Percentiles rank a stretch among this genome's conserved stretches.
Conservation (phyloP, 2,113 vertebrate genomes). For the Arizona elegans region DNA sequence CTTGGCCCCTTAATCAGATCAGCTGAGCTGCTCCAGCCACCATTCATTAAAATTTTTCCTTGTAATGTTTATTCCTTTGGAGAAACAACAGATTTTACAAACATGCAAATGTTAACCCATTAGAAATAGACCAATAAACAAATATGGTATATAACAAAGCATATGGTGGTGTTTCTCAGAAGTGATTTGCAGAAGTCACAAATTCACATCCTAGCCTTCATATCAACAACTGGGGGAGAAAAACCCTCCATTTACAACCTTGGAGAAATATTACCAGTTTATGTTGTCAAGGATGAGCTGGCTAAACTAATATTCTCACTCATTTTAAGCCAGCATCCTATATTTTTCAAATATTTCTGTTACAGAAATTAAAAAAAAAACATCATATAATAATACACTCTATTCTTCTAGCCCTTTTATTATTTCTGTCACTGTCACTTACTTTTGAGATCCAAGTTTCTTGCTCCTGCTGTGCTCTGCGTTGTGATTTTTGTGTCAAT, state of each 20-base stretch:
- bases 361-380: background rate
- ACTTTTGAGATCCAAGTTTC: conserved; percentile 97
- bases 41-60: background rate
- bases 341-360: background rate
- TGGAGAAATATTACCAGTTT: background rate
- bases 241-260: background rate
- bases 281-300: background rate
- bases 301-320: background rate
- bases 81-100: background rate
- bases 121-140: background rate
- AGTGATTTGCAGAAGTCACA: background rate
- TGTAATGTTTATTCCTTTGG: background rate
- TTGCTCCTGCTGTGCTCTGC: conserved; percentile 91
- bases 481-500: conserved; percentile 96
- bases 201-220: background rate
- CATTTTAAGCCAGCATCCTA: background rate
- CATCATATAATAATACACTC: background rate
- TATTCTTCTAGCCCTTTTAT: background rate
- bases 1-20: no score
- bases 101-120: background rate
- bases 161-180: background rate
- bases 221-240: background rate
- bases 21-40: no score
- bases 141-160: background rate
- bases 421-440: conserved; percentile 47